A percentile compares a stretch with the other conserved stretches of the same genome.
phyloP scores from a whole-genome alignment of 2,113 vertebrate genomes.

The Lipophrys pholis region DNA sequence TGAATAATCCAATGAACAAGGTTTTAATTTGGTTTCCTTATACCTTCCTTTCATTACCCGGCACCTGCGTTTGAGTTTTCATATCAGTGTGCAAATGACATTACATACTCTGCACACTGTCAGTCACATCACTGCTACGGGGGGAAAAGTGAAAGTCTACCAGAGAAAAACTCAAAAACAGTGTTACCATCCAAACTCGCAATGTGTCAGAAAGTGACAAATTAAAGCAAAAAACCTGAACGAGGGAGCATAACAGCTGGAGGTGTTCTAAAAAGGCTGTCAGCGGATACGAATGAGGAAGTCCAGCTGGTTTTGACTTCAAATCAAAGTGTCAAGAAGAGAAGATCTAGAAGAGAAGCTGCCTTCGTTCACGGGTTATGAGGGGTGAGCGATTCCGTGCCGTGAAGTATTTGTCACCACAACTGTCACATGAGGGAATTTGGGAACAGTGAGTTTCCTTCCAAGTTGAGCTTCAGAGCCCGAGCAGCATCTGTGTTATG shows the following conservation, averaged over 20 bases:
- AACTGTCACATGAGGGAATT: no score
- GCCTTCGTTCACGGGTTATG: background rate
- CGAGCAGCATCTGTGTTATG: no score
- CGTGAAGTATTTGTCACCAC: no score
- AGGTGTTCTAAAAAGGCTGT: background rate
- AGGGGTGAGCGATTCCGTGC: no score
- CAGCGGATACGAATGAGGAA: background rate
- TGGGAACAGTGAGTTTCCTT: no score
- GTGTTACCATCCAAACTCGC: background rate
- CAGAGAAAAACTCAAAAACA: background rate
- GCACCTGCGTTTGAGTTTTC: constrained; percentile 8
- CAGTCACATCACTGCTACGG: constrained; percentile 1
- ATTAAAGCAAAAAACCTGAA: constrained; percentile 7
- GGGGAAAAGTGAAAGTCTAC: constrained; percentile 10
- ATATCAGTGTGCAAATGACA: constrained; percentile 15
- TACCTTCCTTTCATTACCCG: constrained; percentile 6
- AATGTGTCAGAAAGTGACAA: constrained; percentile 17
- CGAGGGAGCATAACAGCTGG: background rate
- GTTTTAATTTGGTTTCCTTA: constrained; percentile 14
- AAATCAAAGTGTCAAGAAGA: background rate
- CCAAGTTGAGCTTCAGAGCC: no score
- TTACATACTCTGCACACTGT: background rate
- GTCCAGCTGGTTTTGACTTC: background rate
- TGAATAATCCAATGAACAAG: background rate
- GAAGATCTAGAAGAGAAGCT: background rate